phyloP scores from a whole-genome alignment of 2,888 invertebrate genomes.

The Psylliodes chrysocephalus region DNA sequence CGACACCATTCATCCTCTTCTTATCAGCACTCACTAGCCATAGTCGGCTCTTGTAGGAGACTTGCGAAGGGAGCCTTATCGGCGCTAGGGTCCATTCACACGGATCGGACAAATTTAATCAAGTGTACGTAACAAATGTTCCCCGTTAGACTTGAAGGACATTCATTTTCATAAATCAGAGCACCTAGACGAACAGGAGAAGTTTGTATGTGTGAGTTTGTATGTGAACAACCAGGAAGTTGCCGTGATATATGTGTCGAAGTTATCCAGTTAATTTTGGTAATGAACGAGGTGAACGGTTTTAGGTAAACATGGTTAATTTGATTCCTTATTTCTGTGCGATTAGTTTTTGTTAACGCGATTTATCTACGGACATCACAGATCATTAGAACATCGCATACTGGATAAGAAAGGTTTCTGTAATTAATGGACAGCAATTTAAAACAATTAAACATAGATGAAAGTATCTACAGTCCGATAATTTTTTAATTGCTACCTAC shows the following conservation, averaged over 20 bases:
- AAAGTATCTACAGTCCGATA: no score
- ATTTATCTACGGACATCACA: no score
- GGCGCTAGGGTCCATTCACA: conserved; percentile 59
- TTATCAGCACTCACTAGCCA: conserved; percentile 52
- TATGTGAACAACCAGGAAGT: conserved; percentile 4
- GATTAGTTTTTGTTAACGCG: no score
- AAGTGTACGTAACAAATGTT: conserved; percentile 63
- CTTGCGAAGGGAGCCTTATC: conserved; percentile 57
- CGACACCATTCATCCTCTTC: conserved; percentile 59
- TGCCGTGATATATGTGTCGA: conserved; percentile 4
- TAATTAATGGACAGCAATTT: no score
- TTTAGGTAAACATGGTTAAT: neutral
- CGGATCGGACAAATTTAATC: conserved; percentile 62
- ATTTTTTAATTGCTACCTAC: no score
- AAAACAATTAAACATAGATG: no score
- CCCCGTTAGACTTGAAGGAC: conserved; percentile 52
- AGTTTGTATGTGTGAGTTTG: neutral
- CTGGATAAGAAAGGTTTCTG: no score
- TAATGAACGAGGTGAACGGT: no score
- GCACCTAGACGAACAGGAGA: conserved; percentile 4
- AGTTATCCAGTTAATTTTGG: neutral
- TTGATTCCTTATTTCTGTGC: no score
- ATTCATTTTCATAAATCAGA: conserved; percentile 38
- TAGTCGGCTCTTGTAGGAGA: conserved; percentile 49
- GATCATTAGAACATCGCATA: no score